These are phyloP conservation scores for Zygogramma bicolorata DNA, from an alignment of 2,888 invertebrate species.

Conservation along the genomic window DNA sequence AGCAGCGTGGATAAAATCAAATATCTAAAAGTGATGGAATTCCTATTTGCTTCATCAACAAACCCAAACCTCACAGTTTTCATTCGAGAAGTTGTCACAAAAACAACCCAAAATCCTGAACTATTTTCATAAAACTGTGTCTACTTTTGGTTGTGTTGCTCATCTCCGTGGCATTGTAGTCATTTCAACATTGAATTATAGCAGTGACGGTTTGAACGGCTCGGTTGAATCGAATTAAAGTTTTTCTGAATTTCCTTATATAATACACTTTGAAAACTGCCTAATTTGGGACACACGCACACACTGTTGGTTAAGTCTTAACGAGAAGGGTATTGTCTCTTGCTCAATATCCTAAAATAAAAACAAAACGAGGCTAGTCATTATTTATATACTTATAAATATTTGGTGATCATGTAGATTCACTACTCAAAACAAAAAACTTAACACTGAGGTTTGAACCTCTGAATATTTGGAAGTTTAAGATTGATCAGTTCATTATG, in stretches of 20 bases:
- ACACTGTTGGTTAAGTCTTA: conserved; percentile 10
- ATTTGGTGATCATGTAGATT: background rate
- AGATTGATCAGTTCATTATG: background rate
- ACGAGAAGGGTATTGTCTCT: conserved; percentile 9
- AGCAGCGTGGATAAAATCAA: background rate
- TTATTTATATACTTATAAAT: background rate
- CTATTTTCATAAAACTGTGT: background rate
- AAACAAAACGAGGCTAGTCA: background rate
- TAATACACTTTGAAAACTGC: conserved; percentile 4
- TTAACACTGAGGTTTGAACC: background rate
- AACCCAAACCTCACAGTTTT: background rate
- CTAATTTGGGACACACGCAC: conserved; percentile 4
- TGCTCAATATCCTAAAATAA: conserved; percentile 13
- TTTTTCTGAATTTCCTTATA: conserved; percentile 7
- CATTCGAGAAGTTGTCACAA: background rate
- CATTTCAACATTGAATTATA: background rate
- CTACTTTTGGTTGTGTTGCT: background rate
- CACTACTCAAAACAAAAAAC: background rate
- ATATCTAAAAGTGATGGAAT: background rate
- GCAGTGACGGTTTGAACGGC: background rate
- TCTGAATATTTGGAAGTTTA: conserved; percentile 1
- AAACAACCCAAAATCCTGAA: background rate
- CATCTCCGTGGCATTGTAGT: background rate
- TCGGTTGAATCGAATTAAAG: background rate
- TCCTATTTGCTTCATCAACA: background rate